Conservation (phyloP, 2,797 vertebrate genomes). For the Tokudaia muenninki region DNA sequence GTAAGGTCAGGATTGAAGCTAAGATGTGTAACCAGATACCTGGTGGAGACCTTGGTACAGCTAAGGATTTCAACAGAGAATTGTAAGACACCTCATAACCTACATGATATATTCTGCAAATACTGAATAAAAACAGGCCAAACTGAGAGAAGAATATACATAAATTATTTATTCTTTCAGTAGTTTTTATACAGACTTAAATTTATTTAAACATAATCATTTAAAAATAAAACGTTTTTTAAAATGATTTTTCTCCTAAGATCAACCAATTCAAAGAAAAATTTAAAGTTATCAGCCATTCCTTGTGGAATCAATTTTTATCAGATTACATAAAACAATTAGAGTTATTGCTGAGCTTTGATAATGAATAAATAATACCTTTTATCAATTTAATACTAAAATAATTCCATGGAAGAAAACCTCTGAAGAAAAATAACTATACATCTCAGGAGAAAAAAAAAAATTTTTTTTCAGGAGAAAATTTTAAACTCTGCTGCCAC, state of each 20-base stretch:
- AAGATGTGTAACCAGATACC: accelerated
- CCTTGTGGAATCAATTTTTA: not conserved
- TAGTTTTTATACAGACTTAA: not conserved
- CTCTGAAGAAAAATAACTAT: not conserved
- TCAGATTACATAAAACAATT: not conserved
- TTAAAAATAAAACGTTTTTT: not conserved
- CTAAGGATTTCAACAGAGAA: not conserved
- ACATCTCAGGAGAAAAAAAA: too few species aligned
- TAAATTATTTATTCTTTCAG: not conserved
- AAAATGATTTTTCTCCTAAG: not conserved
- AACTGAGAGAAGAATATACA: not conserved
- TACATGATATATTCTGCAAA: not conserved
- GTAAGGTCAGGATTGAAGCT: not conserved
- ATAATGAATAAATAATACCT: not conserved
- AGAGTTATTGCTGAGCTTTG: not conserved
- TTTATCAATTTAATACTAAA: not conserved
- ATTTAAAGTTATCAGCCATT: not conserved
- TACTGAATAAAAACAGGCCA: not conserved
- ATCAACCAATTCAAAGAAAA: not conserved
- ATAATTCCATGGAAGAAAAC: not conserved
- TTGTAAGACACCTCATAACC: not conserved
- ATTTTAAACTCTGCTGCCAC: not conserved
- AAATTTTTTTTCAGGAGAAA: too few species aligned
- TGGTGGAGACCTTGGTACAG: not conserved
- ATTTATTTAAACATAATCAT: not conserved